Evolutionary conservation across 2,888 invertebrate genomes (phyloP), one percentile per base, ranked within the genome.

Genomic region (Portevinia maculata): DNA sequence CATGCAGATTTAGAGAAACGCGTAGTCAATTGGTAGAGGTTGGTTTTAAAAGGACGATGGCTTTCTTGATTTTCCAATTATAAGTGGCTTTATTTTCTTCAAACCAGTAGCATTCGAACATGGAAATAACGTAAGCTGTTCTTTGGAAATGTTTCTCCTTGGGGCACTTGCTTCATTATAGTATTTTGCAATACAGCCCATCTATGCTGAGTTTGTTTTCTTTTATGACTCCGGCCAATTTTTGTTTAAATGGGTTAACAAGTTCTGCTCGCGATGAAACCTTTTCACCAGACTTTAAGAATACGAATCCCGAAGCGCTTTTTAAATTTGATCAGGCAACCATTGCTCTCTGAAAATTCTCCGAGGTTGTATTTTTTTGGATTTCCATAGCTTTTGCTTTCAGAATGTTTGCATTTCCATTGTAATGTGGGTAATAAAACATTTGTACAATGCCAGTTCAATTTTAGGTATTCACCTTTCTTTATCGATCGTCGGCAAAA

Each of bases 281-380:
- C 41, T 41, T 41, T 41, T 41, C 41, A 17, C 41, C 19, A 19
- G 19, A 41, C 41, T 17, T 19, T 41, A 41, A 41, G 46, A 15
- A 48, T 48, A 28, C 48, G 48, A 48, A 48, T 28, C 11, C 21
- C 46, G 32, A 46, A 60, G 21, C 48, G 28, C 28, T 48, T 48
- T 32, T 32, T 57, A 41, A 39, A 57, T 41, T 57, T 41, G 21
- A 28, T 28, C n/a, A n/a, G n/a, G n/a, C n/a, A n/a, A n/a, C 39
- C 55, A 28, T 39, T 57, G 55, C 55, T 57, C 39, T 39, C 41
- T 57, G 57, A 24, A 37, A 57, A 57, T 41, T 57, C 57, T 30
- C 57, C 55, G 37, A n/a, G 19, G 55, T 24, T 21, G 37, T 37
- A 37, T 37, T 55, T 37, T 55, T 55, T 55, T 55, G 17, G 7